A percentile compares a stretch with the other conserved stretches of the same genome.
Evolutionary conservation across 2,113 vertebrate genomes (phyloP).

Genomic region (Eubucco bourcierii): DNA sequence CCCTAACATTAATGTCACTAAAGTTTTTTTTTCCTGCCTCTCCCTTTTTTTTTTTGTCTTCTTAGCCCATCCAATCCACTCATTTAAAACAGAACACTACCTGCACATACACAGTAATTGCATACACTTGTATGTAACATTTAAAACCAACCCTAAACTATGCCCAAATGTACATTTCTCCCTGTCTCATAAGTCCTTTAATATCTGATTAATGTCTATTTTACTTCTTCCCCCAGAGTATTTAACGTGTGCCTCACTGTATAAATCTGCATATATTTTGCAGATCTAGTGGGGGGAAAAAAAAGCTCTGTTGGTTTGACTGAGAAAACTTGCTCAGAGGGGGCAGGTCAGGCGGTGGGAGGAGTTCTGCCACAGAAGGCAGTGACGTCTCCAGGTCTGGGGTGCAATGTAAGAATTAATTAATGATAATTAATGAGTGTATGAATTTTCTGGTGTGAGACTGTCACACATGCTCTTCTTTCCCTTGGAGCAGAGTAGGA

Average conservation of each 20-base stretch:
- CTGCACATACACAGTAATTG: not conserved
- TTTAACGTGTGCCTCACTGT: conserved; percentile 40
- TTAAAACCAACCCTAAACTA: not conserved
- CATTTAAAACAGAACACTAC: not conserved
- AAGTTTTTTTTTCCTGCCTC: not conserved
- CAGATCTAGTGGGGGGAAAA: conserved; percentile 43
- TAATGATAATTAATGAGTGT: not conserved
- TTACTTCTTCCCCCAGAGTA: conserved; percentile 41
- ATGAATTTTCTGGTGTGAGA: not conserved
- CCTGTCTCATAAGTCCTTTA: conserved; percentile 55
- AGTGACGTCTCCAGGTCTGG: not conserved
- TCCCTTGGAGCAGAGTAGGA: not conserved
- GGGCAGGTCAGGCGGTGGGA: not conserved
- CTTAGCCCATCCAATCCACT: not conserved
- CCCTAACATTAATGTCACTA: not conserved
- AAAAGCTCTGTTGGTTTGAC: not conserved
- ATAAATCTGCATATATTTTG: conserved; percentile 72
- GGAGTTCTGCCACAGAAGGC: not conserved
- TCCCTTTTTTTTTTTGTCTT: not conserved
- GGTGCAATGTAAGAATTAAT: not conserved
- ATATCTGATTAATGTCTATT: conserved; percentile 67
- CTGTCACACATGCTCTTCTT: not conserved
- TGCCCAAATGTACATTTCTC: conserved; percentile 17
- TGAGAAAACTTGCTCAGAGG: not conserved
- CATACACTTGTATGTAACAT: not conserved